Evolutionary conservation across 2,888 invertebrate genomes (phyloP), one percentile per base, ranked within the genome.

Genomic region (Oxytorus armatus): DNA sequence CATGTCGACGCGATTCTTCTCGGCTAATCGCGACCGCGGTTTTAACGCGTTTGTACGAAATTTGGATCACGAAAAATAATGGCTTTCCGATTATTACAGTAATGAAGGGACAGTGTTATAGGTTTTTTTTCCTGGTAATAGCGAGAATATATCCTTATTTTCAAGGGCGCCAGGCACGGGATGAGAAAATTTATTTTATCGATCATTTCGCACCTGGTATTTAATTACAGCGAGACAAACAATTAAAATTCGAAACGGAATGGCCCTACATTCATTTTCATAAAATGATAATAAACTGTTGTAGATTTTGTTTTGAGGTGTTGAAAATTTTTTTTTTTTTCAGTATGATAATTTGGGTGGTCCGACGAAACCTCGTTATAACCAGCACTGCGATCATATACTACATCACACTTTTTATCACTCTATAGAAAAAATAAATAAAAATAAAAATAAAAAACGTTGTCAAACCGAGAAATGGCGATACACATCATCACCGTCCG

Each of bases 41-140:
- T 29, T 44, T 65, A 29, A 65, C 42, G 23, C 57, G 55, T 33
- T 39, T 1, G 1, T 59, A 39, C 63, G 44, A 49, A n/a, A 39
- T 51, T 16, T 61, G 18, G 11, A 51, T 39, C n/a, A 39, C 8
- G 63, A 36, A 68, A 63, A 77, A 68, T 55, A 75, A 81, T 44
- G 18, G 18, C 57, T 57, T 16, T 57, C 21, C 42, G 23, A 59
- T 59, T 59, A 42, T 59, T 42, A n/a, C 21, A 21, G 3, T n/a
- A n/a, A n/a, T 42, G 7, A n/a, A 39, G 23, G 0, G 3, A 39
- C 23, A 1, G 21, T 2, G 14, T n/a, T n/a, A n/a, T n/a, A n/a
- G n/a, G 44, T 44, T 44, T 44, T 1, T 16, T 44, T 44, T 44
- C 16, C 11, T 14, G 1, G 0, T 5, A 44, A 14, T 44, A 5